A percentile compares a stretch with the other conserved stretches of the same genome.
Conservation (phyloP, 2,888 invertebrate species). For the Leptopilina syphax region DNA sequence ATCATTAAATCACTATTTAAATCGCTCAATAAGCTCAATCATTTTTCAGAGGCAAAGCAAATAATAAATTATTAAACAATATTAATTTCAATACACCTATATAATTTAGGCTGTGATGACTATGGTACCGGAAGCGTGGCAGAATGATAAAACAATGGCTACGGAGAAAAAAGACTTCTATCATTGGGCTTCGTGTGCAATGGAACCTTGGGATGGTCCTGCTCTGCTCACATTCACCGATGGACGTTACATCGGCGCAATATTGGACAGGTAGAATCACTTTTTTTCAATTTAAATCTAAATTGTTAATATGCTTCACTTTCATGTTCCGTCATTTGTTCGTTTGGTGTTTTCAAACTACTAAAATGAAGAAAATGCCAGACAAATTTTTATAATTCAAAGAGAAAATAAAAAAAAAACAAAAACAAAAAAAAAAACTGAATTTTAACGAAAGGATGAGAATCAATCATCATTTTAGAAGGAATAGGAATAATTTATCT, state of each 20-base stretch:
- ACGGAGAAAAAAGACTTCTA: conserved; percentile 96
- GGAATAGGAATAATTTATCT: not conserved
- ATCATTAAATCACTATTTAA: too few relatives aligned
- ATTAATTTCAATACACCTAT: conserved; percentile 14
- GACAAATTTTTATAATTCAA: conserved; percentile 13
- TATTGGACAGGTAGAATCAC: conserved; percentile 81
- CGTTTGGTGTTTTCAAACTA: conserved; percentile 36
- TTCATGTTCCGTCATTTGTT: conserved; percentile 49
- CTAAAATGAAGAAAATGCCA: conserved; percentile 39
- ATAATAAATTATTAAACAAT: conserved; percentile 26
- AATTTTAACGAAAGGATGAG: too few relatives aligned
- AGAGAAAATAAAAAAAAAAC: too few relatives aligned
- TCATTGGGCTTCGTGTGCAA: conserved; percentile 97
- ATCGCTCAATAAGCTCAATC: not conserved
- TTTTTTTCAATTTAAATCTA: conserved; percentile 37
- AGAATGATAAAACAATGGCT: conserved; percentile 95
- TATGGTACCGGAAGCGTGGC: conserved; percentile 99
- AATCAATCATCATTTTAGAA: conserved; percentile 1
- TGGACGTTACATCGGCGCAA: conserved; percentile 95
- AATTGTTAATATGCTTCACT: conserved; percentile 56
- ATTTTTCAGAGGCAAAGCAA: conserved; percentile 36
- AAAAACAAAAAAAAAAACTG: too few relatives aligned
- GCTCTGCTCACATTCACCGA: conserved; percentile 98
- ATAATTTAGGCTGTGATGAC: conserved; percentile 92
- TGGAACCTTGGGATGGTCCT: conserved; percentile 99